Percentiles rank a stretch among this genome's conserved stretches.
phyloP scores from a whole-genome alignment of 2,113 vertebrate species.

The Ramphastos sulfuratus region DNA sequence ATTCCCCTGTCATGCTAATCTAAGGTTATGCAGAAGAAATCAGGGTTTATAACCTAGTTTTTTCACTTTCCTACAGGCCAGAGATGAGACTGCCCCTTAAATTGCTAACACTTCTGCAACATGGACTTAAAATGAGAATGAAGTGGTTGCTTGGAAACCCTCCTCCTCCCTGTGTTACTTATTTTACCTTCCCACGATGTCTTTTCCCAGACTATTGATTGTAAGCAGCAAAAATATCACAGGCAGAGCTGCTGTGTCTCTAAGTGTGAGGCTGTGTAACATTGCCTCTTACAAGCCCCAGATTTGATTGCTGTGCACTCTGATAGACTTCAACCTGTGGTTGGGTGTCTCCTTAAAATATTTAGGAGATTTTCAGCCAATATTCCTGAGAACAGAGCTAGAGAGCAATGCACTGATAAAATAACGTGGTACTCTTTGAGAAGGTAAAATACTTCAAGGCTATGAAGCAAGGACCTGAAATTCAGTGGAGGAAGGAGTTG shows the following conservation, averaged over 20 bases:
- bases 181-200: constrained; percentile 54
- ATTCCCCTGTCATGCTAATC: background rate
- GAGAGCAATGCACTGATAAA: background rate
- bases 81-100: constrained; percentile 20
- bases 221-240: constrained; percentile 60
- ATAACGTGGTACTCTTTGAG: background rate
- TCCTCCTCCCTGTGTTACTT: constrained; percentile 56
- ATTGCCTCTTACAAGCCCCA: background rate
- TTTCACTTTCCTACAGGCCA: background rate
- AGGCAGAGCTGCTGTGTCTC: background rate
- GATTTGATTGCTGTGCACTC: background rate
- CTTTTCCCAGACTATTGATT: constrained; percentile 62
- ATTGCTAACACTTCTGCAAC: constrained; percentile 34
- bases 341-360: background rate
- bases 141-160: constrained; percentile 66
- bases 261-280: constrained; percentile 26
- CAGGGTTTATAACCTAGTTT: constrained; percentile 17
- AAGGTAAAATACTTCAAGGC: background rate
- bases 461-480: background rate
- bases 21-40: constrained; percentile 5
- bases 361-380: background rate
- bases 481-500: background rate
- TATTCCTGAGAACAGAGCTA: background rate
- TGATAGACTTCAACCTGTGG: constrained; percentile 3
- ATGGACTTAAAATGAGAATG: constrained; percentile 40